Conservation (phyloP, 2,113 vertebrate genomes). For the Athene cunicularia region DNA sequence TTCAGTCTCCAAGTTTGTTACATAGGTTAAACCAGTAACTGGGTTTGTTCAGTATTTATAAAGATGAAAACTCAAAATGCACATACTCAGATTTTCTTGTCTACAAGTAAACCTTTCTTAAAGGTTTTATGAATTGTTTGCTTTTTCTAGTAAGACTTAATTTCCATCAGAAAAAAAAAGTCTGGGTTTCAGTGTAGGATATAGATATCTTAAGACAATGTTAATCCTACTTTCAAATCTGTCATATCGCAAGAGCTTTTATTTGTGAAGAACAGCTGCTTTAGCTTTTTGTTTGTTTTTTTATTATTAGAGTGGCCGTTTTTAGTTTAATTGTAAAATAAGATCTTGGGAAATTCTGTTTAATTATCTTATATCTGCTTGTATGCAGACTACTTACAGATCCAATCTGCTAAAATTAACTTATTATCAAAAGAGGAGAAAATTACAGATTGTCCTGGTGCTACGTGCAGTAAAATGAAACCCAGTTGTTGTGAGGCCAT, state of each 20-base stretch:
- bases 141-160: background rate
- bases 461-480: background rate
- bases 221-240: background rate
- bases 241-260: background rate
- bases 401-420: conserved; percentile 18
- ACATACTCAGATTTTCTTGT: background rate
- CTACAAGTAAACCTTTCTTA: background rate
- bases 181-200: background rate
- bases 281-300: background rate
- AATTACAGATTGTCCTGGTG: conserved; percentile 18
- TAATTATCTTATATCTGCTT: background rate
- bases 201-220: background rate
- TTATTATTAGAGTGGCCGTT: background rate
- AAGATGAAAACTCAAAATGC: background rate
- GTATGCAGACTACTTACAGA: background rate
- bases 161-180: background rate
- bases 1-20: background rate
- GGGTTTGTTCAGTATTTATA: background rate
- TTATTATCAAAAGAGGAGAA: conserved; percentile 5
- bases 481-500: background rate
- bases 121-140: background rate
- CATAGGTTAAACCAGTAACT: background rate
- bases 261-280: background rate
- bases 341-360: background rate
- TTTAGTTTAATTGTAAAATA: background rate